Evolutionary conservation across 2,888 invertebrate genomes (phyloP), one percentile per base, ranked within the genome.

Genomic region (Drosophila leonis): DNA sequence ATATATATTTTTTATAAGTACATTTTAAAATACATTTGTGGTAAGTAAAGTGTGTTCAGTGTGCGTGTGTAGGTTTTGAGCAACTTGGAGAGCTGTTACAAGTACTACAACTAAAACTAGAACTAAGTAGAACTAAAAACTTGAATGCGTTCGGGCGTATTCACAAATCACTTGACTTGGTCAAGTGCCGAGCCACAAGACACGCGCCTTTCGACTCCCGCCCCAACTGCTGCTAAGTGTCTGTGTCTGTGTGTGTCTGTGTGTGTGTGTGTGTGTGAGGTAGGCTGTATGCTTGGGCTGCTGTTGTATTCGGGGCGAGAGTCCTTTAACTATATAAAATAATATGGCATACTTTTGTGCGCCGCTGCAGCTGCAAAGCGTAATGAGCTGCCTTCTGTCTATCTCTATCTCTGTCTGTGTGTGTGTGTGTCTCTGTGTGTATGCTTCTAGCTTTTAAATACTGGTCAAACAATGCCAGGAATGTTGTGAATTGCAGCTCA

Each of bases 381-480:
- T 61, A 63, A 65, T 54, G 66, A 77, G 77, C 77, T 77, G 77
- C 77, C 74, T n/a, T 57, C 37, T 68, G 44, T 55, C 49, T 46
- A 13, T 7, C 29, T 66, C 35, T 60, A 24, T 60, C 39, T 55
- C 12, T 52, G n/a, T 51, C 18, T 48, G 4, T 2, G 15, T 39
- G 18, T 59, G 20, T 65, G 9, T 39, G 3, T 64, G 12, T 71
- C 44, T 65, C 15, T 52, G 35, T 51, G 24, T 59, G 41, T 49
- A 63, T 73, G 84, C 84, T 84, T 85, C 81, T 84, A 84, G 82
- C 84, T 80, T 82, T 83, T 72, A 82, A 86, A 87, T 86, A 86
- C 86, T 86, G 86, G 76, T 85, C 88, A 86, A 83, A 74, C 60
- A 78, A 86, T 87, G 81, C 88, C 88, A 86, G 86, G 88, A 86